phyloP scores from a whole-genome alignment of 2,113 vertebrate species.

The Cricetomys ansorgei region DNA sequence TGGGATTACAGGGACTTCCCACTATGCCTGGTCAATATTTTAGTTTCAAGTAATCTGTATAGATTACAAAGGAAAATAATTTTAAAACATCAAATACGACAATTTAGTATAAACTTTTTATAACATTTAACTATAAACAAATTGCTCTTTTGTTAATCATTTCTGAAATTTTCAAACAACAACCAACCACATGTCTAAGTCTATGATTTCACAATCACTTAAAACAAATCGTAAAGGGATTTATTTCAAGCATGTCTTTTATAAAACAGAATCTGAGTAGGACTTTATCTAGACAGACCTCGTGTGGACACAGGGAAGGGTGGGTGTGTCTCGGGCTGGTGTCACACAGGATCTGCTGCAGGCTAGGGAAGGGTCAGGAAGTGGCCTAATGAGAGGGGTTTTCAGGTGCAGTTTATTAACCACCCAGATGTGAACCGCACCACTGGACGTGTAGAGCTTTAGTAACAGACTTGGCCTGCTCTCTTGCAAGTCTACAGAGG shows the following conservation, averaged over 20 bases:
- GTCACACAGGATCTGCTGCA: neutral
- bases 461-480: neutral
- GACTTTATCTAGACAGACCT: neutral
- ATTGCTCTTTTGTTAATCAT: constrained; percentile 11
- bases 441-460: neutral
- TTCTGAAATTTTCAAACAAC: constrained; percentile 46
- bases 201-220: neutral
- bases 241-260: neutral
- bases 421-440: neutral
- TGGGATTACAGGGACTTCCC: neutral
- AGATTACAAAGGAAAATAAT: constrained; percentile 18
- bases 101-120: neutral
- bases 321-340: neutral
- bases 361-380: fast-evolving
- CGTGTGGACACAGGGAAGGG: neutral
- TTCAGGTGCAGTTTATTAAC: neutral
- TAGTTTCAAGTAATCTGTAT: neutral
- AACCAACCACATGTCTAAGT: neutral
- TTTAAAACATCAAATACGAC: neutral
- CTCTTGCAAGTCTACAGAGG: neutral
- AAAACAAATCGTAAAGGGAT: neutral
- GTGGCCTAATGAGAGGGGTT: neutral
- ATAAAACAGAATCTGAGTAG: neutral
- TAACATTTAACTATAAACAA: neutral
- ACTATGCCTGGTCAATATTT: neutral